A percentile compares a stretch with the other conserved stretches of the same genome.
These are phyloP conservation scores for Zosterops lateralis DNA, from an alignment of 2,113 vertebrate species.

Conservation along the genomic window DNA sequence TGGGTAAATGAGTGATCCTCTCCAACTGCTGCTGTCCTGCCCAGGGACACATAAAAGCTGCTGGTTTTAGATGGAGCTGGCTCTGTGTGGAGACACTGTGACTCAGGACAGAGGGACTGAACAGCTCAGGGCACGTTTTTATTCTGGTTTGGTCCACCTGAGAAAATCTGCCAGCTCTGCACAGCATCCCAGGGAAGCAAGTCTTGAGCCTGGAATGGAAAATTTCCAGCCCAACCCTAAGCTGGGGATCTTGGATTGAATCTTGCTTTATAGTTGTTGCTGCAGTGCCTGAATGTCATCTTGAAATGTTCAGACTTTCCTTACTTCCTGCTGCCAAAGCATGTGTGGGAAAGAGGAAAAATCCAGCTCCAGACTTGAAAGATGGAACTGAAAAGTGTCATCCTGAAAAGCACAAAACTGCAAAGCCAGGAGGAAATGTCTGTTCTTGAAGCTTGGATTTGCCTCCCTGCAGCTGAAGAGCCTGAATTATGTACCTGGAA, in stretches of 20 bases:
- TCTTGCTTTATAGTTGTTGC: conserved; percentile 62
- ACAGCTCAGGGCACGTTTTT: not conserved
- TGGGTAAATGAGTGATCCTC: not conserved
- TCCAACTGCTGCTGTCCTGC: not conserved
- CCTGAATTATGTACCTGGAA: not conserved
- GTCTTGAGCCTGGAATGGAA: conserved; percentile 18
- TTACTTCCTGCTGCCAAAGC: conserved; percentile 72
- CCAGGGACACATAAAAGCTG: not conserved
- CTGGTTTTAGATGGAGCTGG: accelerated
- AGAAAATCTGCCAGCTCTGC: not conserved
- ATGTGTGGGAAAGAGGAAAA: conserved; percentile 64
- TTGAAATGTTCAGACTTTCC: conserved; percentile 62
- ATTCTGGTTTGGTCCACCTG: not conserved
- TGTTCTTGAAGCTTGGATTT: not conserved
- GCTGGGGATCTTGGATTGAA: conserved; percentile 59
- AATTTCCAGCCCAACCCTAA: conserved; percentile 30
- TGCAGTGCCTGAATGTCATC: conserved; percentile 63
- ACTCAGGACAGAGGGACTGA: not conserved
- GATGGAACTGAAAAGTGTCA: conserved; percentile 39
- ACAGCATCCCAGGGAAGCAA: not conserved
- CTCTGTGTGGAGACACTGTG: not conserved
- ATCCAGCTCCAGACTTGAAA: conserved; percentile 60
- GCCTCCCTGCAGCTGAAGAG: not conserved
- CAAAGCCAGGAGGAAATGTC: conserved; percentile 40
- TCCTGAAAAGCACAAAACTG: conserved; percentile 54